Evolutionary conservation across 1,140 invertebrate species (phyloP), one percentile per base, ranked within the genome.

Genomic region (Wiebesia pumilae): DNA sequence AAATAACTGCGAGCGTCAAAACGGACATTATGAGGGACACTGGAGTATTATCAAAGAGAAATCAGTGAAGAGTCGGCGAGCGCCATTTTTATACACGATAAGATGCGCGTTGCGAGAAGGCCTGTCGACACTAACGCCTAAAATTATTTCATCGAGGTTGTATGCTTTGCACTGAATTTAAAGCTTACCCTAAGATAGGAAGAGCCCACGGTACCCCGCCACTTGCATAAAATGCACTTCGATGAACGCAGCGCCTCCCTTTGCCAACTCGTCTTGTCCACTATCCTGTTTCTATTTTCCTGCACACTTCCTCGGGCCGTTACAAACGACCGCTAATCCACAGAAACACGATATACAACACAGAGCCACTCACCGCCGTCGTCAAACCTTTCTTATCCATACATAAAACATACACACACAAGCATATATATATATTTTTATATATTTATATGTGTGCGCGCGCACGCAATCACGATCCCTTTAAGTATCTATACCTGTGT

Each of bases 1-100:
- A 16, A 21, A 40, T 21, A 35, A 73, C 0, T 40, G 35, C 30
- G 14, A 9, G 12, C 9, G 33, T 69, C 33, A 35, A 65, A 21
- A 21, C 62, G 6, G 7, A 1, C 4, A 47, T 47, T 21, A 65
- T 65, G 27, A 21, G 3, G 27, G 35, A 33, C 7, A 35, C 30
- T 35, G 24, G 30, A 73, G n/a, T 40, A 35, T 40, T 27, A 40
- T 40, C 19, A 10, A 73, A 73, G 19, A 73, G 6, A 21, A 75
- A n/a, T 75, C 19, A 12, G 24, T 16, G 40, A 51, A 12, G 16
- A 79, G 77, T 79, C 81, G 88, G 88, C 84, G 87, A 89, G 90
- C 92, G 92, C 92, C 92, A 93, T 93, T 93, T 93, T 93, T 92
- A 92, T 88, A 87, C 89, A 75, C 84, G 88, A 85, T 81, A 88